Evolutionary conservation across 2,797 vertebrate species (phyloP).

Genomic region (Eulemur albifrons): DNA sequence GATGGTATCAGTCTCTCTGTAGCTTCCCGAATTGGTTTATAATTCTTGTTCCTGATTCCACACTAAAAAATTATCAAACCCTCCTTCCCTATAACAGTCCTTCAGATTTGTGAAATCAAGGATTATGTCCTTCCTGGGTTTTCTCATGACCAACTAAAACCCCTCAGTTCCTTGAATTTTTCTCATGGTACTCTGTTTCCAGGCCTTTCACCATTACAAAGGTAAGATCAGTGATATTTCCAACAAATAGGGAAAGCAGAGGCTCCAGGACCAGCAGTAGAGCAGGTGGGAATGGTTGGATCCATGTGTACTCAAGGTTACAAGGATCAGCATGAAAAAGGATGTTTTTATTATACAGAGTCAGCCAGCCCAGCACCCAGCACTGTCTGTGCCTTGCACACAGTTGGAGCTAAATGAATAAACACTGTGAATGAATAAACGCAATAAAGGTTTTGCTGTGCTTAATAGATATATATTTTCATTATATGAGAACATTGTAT

Average conservation of each 20-base stretch:
- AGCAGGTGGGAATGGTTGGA: not conserved
- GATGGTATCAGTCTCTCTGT: not conserved
- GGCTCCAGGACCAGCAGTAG: not conserved
- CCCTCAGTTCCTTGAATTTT: not conserved
- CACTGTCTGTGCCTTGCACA: not conserved
- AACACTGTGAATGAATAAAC: not conserved
- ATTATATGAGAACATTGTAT: not conserved
- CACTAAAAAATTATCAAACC: not conserved
- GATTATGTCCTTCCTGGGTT: not conserved
- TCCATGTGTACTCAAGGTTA: not conserved
- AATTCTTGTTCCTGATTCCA: not conserved
- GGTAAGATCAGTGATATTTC: not conserved
- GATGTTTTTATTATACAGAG: not conserved
- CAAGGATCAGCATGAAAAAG: not conserved
- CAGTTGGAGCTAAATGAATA: not conserved
- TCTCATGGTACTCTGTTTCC: not conserved
- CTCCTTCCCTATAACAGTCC: not conserved
- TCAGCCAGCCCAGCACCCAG: not conserved
- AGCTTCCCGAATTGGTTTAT: not conserved
- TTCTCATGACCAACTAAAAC: not conserved
- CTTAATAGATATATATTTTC: not conserved
- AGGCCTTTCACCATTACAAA: not conserved
- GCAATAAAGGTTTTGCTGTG: not conserved
- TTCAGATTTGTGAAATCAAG: slow-evolving; percentile 24
- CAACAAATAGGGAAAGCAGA: not conserved